Evolutionary conservation across 53 echinoderm and acorn worm genomes (phyloP), one percentile per base, ranked within the genome.

Genomic region (Pentamera pediparva): DNA sequence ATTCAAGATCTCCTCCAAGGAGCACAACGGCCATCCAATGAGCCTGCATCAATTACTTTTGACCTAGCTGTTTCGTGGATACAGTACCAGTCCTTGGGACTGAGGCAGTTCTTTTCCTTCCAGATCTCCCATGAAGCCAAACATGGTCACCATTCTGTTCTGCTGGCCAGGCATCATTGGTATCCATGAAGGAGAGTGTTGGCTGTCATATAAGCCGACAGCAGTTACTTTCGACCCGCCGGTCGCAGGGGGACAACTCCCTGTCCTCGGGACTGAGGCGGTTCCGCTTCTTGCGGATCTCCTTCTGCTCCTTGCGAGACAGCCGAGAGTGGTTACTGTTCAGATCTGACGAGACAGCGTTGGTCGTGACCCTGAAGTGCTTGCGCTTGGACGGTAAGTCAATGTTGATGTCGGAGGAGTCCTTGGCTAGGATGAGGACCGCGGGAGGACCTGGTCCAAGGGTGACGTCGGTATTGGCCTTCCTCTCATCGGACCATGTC

Each of bases 231-330:
- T 86, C 89, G 7, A 86, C 86, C 39, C 80, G 75, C 10, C 86
- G 75, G 69, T 84, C 79, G 4, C 81, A 67, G 32, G 78, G 58
- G 0, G 86, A 75, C 40, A 58, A 49, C 30, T 75, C 65, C 40
- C 62, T 61, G n/a, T 87, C 87, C 15, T 79, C 83, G 13, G 70
- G 59, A 38, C 87, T 89, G n/a, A 93, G 89, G 29, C 93, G 84
- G 62, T 93, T 93, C 25, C 93, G 65, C 61, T 93, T 93, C 73
- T 93, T 93, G 4, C 89, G 69, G 21, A 93, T 89, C 56, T 93
- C 93, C 56, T 77, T 70, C 15, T 60, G 76, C 48, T 84, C 81
- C 61, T 78, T 84, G 7, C 76, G 75, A 39, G 64, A 76, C 21
- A 70, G 62, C 15, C 82, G 59, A 22, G 79, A 64, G 43, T 76